A percentile compares a stretch with the other conserved stretches of the same genome.
phyloP scores from a whole-genome alignment of 2,113 vertebrate genomes.

The Microcebus griseorufus region DNA sequence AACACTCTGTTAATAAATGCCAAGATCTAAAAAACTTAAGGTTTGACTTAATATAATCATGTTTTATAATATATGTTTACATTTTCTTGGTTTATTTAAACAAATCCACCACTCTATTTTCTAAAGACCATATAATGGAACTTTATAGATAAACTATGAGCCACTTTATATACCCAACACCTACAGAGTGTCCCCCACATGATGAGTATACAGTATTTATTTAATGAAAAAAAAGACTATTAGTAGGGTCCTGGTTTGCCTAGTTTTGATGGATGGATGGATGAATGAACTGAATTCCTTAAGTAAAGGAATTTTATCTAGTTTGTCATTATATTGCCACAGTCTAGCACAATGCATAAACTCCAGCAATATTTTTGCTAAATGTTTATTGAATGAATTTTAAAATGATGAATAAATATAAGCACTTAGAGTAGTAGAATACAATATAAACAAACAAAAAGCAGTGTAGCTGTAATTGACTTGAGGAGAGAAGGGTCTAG shows the following conservation, averaged over 20 bases:
- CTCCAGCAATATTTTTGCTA: neutral
- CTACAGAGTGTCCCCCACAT: neutral
- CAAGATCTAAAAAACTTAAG: neutral
- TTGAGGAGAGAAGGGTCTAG: neutral
- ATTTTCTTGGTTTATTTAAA: constrained; percentile 25
- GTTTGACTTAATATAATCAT: neutral
- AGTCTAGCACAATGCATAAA: neutral
- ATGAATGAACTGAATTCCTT: neutral
- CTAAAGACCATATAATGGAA: constrained; percentile 12
- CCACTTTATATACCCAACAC: constrained; percentile 15
- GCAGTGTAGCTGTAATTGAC: neutral
- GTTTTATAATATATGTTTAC: neutral
- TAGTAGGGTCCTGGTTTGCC: neutral
- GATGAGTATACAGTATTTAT: neutral
- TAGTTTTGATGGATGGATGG: neutral
- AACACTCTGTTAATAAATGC: neutral
- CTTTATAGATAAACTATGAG: neutral
- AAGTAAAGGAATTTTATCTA: constrained; percentile 7
- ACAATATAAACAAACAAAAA: neutral
- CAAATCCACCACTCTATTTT: constrained; percentile 31
- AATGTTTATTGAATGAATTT: neutral
- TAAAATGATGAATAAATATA: constrained; percentile 4
- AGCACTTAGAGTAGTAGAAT: neutral
- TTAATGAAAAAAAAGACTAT: neutral
- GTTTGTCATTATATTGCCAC: neutral